A percentile compares a stretch with the other conserved stretches of the same genome.
phyloP scores from a whole-genome alignment of 1,140 invertebrate genomes.

The Pentalonia nigronervosa region DNA sequence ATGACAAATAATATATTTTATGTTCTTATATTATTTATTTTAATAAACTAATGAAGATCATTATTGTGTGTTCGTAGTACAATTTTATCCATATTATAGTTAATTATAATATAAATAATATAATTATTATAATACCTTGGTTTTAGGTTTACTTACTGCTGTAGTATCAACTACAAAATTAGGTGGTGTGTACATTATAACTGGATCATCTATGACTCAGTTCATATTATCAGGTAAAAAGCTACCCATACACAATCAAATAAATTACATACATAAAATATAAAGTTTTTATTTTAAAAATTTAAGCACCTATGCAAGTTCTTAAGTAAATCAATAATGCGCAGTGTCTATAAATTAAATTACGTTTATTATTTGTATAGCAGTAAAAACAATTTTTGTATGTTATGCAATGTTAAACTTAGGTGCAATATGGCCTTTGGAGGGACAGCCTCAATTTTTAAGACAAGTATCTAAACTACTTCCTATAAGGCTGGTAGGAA shows the following conservation, averaged over 20 bases:
- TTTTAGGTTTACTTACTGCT: constrained; percentile 41
- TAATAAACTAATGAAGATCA: not conserved
- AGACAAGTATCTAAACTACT: not conserved
- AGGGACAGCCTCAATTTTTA: constrained; percentile 25
- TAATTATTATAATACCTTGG: not conserved
- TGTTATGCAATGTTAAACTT: not conserved
- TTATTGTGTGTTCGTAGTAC: not conserved
- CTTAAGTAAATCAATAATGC: not conserved
- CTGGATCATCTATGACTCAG: not conserved
- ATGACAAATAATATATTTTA: not conserved
- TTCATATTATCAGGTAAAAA: constrained; percentile 36
- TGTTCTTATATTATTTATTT: not conserved
- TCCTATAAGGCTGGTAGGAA: constrained; percentile 29
- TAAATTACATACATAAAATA: not conserved
- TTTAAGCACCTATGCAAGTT: not conserved
- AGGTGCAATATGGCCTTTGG: constrained; percentile 45
- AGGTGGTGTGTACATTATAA: not conserved
- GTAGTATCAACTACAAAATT: not conserved
- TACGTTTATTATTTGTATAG: not conserved
- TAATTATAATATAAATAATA: not conserved
- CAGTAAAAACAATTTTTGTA: not conserved
- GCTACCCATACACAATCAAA: not conserved
- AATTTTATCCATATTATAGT: too few species aligned
- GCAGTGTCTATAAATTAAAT: not conserved
- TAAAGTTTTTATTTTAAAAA: too few species aligned